Conservation (phyloP, 2,888 invertebrate species). For the Diarsia rubi region DNA sequence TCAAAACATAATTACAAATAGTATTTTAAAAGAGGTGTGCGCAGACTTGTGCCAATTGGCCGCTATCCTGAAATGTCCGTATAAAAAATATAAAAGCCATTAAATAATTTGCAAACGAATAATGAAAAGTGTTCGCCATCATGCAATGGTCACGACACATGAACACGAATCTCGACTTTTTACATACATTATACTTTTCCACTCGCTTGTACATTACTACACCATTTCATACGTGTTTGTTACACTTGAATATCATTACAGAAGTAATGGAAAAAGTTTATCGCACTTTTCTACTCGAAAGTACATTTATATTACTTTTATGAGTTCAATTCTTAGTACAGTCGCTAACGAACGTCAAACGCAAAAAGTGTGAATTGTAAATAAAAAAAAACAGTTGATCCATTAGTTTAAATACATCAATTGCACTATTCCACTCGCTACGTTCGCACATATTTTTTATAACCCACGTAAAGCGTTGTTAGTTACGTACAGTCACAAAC, state of each 20-base stretch:
- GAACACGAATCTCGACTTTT: conserved; percentile 71
- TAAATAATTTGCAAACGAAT: conserved; percentile 79
- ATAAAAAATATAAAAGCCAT: conserved; percentile 68
- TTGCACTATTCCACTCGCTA: conserved; percentile 54
- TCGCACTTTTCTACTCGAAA: conserved; percentile 46
- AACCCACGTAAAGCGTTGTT: conserved; percentile 25
- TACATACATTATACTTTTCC: conserved; percentile 55
- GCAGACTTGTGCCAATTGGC: conserved; percentile 49
- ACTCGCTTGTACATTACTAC: conserved; percentile 57
- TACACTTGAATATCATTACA: conserved; percentile 42
- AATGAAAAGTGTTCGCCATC: conserved; percentile 73
- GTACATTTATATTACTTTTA: conserved; percentile 51
- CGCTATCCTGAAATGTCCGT: conserved; percentile 31
- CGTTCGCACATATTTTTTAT: conserved; percentile 58
- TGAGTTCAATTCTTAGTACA: conserved; percentile 51
- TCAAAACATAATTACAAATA: conserved; percentile 18
- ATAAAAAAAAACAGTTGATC: conserved; percentile 40
- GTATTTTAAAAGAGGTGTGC: conserved; percentile 32
- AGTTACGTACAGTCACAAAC: conserved; percentile 41
- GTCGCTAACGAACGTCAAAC: conserved; percentile 45
- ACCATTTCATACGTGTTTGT: conserved; percentile 40
- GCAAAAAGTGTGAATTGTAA: conserved; percentile 51
- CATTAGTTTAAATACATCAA: conserved; percentile 31
- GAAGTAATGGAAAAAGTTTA: conserved; percentile 28
- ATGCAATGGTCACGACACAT: conserved; percentile 77